Conservation (phyloP, 2,113 vertebrate genomes). For the Tachuris rubrigastra region DNA sequence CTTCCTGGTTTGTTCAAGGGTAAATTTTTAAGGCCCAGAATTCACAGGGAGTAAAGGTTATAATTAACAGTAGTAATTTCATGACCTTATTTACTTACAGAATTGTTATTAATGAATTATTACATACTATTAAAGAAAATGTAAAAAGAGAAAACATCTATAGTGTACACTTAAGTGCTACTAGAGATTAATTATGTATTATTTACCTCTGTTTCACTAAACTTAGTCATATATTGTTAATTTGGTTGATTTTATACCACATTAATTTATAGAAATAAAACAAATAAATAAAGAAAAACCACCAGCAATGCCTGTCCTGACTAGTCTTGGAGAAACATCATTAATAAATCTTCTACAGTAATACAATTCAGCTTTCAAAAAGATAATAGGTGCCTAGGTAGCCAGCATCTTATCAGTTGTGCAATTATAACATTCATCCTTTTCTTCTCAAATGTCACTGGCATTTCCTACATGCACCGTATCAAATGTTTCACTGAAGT, state of each 20-base stretch:
- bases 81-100: neutral
- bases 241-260: neutral
- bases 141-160: neutral
- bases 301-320: neutral
- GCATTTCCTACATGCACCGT: neutral
- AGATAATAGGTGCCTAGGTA: neutral
- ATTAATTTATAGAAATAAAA: neutral
- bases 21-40: neutral
- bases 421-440: neutral
- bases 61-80: neutral
- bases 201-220: neutral
- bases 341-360: neutral
- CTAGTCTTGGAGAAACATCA: neutral
- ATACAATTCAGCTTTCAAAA: neutral
- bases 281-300: neutral
- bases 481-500: slow-evolving; percentile 2
- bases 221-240: neutral
- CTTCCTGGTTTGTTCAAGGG: neutral
- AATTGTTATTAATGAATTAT: neutral
- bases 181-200: neutral
- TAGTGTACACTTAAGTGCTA: accelerated
- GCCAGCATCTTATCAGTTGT: neutral
- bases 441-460: neutral
- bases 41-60: accelerated
- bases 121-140: neutral